Percentiles rank a stretch among this genome's conserved stretches.
Conservation (phyloP, 2,113 vertebrate species). For the Dendrocopos noguchii region DNA sequence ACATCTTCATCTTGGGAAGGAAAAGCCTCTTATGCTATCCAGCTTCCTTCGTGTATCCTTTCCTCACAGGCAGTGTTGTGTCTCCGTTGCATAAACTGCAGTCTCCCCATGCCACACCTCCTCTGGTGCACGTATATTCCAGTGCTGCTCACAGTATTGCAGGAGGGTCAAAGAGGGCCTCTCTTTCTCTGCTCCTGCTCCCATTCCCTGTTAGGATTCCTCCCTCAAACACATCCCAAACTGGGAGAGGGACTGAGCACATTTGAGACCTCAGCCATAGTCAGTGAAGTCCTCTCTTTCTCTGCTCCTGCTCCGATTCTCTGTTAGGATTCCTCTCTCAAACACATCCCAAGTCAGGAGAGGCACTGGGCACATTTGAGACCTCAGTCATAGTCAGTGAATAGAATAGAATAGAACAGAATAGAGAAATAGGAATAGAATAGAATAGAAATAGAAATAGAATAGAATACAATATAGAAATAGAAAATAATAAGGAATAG, state of each 20-base stretch:
- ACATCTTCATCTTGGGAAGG: not conserved
- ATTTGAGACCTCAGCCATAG: not conserved
- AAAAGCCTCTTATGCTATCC: not conserved
- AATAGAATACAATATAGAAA: too few species aligned
- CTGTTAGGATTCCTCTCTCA: not conserved
- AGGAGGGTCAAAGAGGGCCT: not conserved
- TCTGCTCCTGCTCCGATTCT: not conserved
- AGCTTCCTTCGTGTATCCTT: constrained; percentile 3
- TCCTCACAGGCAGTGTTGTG: not conserved
- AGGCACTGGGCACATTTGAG: not conserved
- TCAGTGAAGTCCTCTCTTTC: too few species aligned
- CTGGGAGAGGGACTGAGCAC: not conserved
- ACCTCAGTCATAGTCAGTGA: not conserved
- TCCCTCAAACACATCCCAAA: not conserved
- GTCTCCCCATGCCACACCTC: not conserved
- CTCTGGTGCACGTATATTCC: not conserved
- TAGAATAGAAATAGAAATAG: too few species aligned
- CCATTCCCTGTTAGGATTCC: not conserved
- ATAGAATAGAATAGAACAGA: too few species aligned
- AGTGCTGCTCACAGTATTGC: not conserved
- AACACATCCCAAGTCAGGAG: not conserved
- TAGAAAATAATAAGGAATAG: too few species aligned
- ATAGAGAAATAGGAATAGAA: too few species aligned
- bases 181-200: not conserved
- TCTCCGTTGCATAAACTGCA: not conserved